Conservation (phyloP, 2,888 invertebrate species). For the Crepidodera aurea region DNA sequence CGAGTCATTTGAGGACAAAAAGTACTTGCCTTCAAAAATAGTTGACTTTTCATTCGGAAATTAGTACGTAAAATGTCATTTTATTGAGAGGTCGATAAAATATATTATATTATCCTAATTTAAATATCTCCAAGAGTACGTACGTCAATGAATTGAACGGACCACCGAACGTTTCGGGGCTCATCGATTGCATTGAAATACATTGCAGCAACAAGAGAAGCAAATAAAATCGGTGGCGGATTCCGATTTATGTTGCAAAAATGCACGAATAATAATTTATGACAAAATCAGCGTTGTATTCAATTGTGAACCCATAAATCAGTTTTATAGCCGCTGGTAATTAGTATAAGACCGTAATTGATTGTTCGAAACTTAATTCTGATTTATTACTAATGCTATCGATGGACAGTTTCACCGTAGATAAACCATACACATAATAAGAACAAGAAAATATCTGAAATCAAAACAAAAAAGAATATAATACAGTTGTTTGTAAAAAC, state of each 20-base stretch:
- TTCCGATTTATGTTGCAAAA: slow-evolving; percentile 45
- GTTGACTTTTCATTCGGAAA: no score
- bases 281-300: slow-evolving; percentile 53
- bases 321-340: slow-evolving; percentile 55
- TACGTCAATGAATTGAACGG: no score
- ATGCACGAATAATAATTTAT: slow-evolving; percentile 52
- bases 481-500: slow-evolving; percentile 24
- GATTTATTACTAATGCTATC: slow-evolving; percentile 48
- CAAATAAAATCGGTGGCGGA: slow-evolving; percentile 46
- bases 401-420: neutral
- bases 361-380: slow-evolving; percentile 56
- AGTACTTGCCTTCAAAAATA: no score
- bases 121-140: no score
- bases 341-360: slow-evolving; percentile 57
- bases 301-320: slow-evolving; percentile 55
- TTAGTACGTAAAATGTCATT: no score
- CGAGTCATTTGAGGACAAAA: no score
- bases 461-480: neutral
- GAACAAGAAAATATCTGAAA: neutral
- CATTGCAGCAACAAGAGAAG: slow-evolving; percentile 36
- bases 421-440: neutral
- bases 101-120: no score
- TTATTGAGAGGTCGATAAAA: no score
- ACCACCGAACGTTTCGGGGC: neutral
- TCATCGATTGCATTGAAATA: slow-evolving; percentile 37